Evolutionary conservation across 2,797 vertebrate species (phyloP), one percentile per base, ranked within the genome.

Genomic region (Iguana delicatissima): DNA sequence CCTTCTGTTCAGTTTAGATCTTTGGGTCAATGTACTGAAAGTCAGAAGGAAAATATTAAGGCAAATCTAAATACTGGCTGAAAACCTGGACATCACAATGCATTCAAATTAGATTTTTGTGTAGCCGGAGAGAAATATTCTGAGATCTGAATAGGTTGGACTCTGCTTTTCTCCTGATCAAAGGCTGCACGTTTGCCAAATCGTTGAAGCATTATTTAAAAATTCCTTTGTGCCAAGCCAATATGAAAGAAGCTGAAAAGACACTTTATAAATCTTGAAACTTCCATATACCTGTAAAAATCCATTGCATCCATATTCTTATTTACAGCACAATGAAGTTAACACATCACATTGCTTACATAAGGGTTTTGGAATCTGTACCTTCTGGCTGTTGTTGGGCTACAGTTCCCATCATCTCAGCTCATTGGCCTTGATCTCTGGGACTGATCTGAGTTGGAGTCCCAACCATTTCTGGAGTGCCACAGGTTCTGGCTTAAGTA

Each of bases 41-140:
- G 91, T 57, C 91, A 93, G 16, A 35, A 88, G 88, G 90, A 92
- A 92, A 91, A 6, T 42, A 80, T 50, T 91, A 86, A 90, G 93
- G 91, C 24, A 90, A 95, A 96, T 96, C 90, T 77, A 91, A 96
- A 97, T 92, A 96, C 96, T 91, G 96, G 95, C 76, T 92, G 55
- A 69, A 96, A 96, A 93, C 77, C 92, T 94, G 89, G 82, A 77
- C 26, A 82, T 42, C 72, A 84, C 57, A 77, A 52, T 77, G 42
- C 95, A 96, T 95, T 91, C 79, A 92, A 91, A 95, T 86, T 95
- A 95, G 93, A 93, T 96, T 95, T 87, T n/a, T 46, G 59, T 87
- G 6, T 57, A 87, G 77, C n/a, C 38, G 24, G n/a, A 92, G 80
- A 52, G 32, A 77, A 92, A 22, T 1, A 76, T 83, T 93, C 74